Evolutionary conservation across 2,888 invertebrate genomes (phyloP), one percentile per base, ranked within the genome.

Genomic region (Spodoptera littoralis): DNA sequence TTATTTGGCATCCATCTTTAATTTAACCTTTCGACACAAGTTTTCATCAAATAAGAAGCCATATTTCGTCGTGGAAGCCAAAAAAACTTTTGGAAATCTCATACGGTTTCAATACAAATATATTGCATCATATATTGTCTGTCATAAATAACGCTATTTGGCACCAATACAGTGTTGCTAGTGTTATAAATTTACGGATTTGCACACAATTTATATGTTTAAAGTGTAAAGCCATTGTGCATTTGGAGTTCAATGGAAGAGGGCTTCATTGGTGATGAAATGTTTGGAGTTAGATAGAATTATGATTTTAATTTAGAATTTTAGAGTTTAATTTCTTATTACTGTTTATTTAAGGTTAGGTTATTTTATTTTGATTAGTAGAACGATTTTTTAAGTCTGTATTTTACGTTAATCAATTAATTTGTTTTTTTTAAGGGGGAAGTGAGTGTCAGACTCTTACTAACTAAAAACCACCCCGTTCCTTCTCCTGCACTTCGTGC

Each of bases 111-210:
- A 72, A 80, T 80, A 70, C 67, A 60, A 77, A 75, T 76, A 70
- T 80, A 84, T 84, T 80, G 80, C 71, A 64, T 76, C 79, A 80
- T 67, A 73, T 70, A 77, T 73, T 65, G 65, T 56, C 75, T 65
- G 65, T 56, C 75, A 83, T 83, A 83, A 81, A 83, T 83, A 83
- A 80, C 52, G 73, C 70, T 79, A 81, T 81, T 82, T 81, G 81
- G 81, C 82, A 73, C 63, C 67, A 65, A 76, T 73, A 73, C 75
- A 70, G 62, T 59, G 74, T 60, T 63, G 60, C 61, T 63, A 67
- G 55, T 49, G 80, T 72, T 69, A 77, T 82, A 81, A 80, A 82
- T 80, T 75, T 74, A 71, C 65, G 75, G 80, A 82, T 82, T 78
- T 74, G 64, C 64, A 72, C 77, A 77, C 76, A 76, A 80, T 80